phyloP scores from a whole-genome alignment of 2,113 vertebrate species.

The Cololabis saira region DNA sequence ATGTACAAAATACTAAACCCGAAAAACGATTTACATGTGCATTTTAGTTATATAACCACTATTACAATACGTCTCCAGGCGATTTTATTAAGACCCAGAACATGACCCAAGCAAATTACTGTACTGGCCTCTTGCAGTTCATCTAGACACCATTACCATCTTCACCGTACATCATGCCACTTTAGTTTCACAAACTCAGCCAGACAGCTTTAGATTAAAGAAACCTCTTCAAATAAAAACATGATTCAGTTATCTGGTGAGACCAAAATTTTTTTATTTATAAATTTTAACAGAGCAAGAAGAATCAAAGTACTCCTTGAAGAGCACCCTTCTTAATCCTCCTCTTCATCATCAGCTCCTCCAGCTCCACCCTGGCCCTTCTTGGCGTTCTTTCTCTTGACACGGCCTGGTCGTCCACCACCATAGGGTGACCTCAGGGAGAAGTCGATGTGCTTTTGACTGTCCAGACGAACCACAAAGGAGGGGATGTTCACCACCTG shows the following conservation, averaged over 20 bases:
- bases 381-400: slow-evolving; percentile 96
- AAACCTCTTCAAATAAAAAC: no score
- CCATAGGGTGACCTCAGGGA: slow-evolving; percentile 92
- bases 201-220: no score
- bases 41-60: no score
- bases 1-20: no score
- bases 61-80: no score
- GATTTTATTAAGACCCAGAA: no score
- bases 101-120: no score
- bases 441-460: slow-evolving; percentile 96
- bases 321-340: slow-evolving; percentile 82
- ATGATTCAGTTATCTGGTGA: slow-evolving; percentile 29
- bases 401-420: slow-evolving; percentile 89
- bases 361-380: slow-evolving; percentile 91
- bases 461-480: slow-evolving; percentile 93
- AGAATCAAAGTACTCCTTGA: slow-evolving; percentile 20
- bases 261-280: slow-evolving; percentile 77
- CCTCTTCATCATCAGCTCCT: slow-evolving; percentile 90
- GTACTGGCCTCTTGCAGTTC: no score
- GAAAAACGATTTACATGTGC: no score
- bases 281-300: slow-evolving; percentile 44
- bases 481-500: slow-evolving; percentile 96
- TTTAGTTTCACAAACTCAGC: neutral
- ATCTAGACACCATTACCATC: no score
- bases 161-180: no score